Conservation (phyloP, 2,888 invertebrate genomes). For the Polydrusus cervinus region DNA sequence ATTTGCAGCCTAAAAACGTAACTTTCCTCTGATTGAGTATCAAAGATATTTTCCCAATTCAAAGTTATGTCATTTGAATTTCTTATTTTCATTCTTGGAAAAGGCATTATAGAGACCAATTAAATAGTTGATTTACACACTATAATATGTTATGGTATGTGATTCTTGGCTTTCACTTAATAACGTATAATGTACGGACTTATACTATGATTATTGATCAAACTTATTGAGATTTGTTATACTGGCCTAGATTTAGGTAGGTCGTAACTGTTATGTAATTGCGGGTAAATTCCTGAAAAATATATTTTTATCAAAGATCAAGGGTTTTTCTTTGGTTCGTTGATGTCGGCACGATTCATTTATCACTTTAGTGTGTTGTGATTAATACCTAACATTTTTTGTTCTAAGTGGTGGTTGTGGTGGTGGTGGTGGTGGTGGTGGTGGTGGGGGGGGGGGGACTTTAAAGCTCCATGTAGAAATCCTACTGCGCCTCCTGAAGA, state of each 20-base stretch:
- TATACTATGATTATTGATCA: conserved; percentile 32
- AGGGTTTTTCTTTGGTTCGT: not conserved
- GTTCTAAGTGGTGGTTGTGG: no score
- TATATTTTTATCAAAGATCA: not conserved
- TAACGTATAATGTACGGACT: no score
- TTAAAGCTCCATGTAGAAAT: no score
- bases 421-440: no score
- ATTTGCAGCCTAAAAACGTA: conserved; percentile 59
- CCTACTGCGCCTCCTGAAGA: no score
- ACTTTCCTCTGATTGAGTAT: conserved; percentile 6
- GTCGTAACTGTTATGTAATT: not conserved
- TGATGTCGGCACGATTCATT: no score
- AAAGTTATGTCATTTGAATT: conserved; percentile 54
- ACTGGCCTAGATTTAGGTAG: conserved; percentile 5
- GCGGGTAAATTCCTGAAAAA: no score
- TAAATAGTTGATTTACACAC: not conserved
- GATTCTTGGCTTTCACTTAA: conserved; percentile 7
- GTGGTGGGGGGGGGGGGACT: no score
- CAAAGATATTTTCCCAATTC: conserved; percentile 60
- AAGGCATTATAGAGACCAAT: conserved; percentile 18
- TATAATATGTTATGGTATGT: not conserved
- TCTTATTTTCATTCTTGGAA: conserved; percentile 54
- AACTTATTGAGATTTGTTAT: conserved; percentile 20
- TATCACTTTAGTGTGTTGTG: no score
- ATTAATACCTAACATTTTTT: no score